A percentile compares a stretch with the other conserved stretches of the same genome.
Evolutionary conservation across 23 tunicate genomes (phyloP).

Genomic region (Ascidia mentula): DNA sequence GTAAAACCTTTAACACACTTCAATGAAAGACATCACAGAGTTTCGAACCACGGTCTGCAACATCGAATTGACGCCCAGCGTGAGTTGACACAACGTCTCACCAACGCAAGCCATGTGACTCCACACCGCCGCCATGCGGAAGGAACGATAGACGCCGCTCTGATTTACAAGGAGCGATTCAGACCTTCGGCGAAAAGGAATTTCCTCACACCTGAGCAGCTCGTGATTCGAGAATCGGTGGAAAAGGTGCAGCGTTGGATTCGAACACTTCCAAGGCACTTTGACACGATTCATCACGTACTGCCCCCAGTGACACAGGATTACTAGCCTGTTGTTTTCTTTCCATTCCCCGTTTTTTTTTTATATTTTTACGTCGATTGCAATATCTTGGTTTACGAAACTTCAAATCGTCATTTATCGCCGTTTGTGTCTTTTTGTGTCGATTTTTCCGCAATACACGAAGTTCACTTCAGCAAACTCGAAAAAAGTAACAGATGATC

Average conservation of each 20-base stretch:
- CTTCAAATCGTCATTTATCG: too few species aligned
- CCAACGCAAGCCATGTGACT: background rate
- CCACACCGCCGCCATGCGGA: slow-evolving; percentile 7
- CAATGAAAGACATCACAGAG: background rate
- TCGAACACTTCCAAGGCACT: slow-evolving; percentile 49
- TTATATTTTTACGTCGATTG: too few species aligned
- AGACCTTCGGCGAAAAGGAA: background rate
- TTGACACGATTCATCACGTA: slow-evolving; percentile 45
- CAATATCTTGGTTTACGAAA: too few species aligned
- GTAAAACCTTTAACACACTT: too few species aligned
- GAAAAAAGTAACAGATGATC: too few species aligned
- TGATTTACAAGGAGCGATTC: background rate
- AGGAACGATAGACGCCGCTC: background rate
- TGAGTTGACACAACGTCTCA: background rate
- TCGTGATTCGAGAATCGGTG: slow-evolving; percentile 54
- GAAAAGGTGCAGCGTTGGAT: slow-evolving; percentile 73
- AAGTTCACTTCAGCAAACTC: too few species aligned
- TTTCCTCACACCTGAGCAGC: slow-evolving; percentile 48
- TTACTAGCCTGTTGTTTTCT: background rate
- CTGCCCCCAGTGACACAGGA: slow-evolving; percentile 42
- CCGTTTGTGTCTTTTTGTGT: too few species aligned
- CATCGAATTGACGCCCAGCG: background rate
- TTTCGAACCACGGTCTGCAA: background rate
- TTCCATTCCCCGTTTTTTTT: background rate
- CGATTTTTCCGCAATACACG: too few species aligned